Evolutionary conservation across 2,113 vertebrate species (phyloP), one percentile per base, ranked within the genome.

Genomic region (Paramisgurnus dabryanus): DNA sequence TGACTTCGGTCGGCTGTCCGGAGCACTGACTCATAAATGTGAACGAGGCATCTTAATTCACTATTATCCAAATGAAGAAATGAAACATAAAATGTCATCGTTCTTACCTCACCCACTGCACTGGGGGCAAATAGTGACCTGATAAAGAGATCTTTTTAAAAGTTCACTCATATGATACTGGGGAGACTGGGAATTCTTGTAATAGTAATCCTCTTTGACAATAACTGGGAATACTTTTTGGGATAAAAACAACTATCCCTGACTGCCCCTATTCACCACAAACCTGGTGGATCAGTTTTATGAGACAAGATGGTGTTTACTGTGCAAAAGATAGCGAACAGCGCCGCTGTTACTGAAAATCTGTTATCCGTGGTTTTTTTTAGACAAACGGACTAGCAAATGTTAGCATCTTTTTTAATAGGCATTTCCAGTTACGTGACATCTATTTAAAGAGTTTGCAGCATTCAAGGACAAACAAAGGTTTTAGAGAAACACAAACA

Each of bases 1-100:
- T 90, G 87, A 84, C 91, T 92, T 90, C 75, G 84, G 76, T 82
- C 84, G 74, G 75, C 11, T 70, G 67, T 80, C 76, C 78, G 83
- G 82, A 84, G 8, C 86, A 40, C 82, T 88, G 89, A 91, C 81
- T 90, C 86, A 84, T 69, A 80, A 74, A 50, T 57, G 55, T 45
- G 50, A 66, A 49, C 27, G 18, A 83, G 63, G 67, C 82, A 13
- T 78, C 85, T 69, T 86, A 65, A 88, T 66, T 45, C 77, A 61
- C 78, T 70, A 85, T 88, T 78, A 79, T 22, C 45, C 69, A 53
- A 78, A 84, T 80, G 60, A 87, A 78, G 82, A 63, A 65, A 80
- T 68, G 68, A 60, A 0, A 45, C 70, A 58, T 79, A 72, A 81
- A 81, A 85, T 47, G 55, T 53, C 73, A 79, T 13, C 40, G 12